A percentile compares a stretch with the other conserved stretches of the same genome.
phyloP scores from a whole-genome alignment of 2,113 vertebrate genomes.

The Castor canadensis region DNA sequence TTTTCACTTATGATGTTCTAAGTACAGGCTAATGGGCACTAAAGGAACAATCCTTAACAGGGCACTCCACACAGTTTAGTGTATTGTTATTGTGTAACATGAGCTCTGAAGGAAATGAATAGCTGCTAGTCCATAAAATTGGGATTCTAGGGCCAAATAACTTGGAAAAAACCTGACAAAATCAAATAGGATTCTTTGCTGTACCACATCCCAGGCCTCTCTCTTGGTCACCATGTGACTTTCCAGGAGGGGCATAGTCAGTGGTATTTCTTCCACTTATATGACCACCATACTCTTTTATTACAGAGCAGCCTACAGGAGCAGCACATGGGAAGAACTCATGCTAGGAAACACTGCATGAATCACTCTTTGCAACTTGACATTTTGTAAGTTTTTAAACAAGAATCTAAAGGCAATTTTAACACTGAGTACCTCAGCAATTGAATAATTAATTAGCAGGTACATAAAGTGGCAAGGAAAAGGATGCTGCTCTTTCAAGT shows the following conservation, averaged over 20 bases:
- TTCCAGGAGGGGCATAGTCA: not conserved
- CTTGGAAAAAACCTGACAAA: not conserved
- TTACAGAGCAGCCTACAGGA: not conserved
- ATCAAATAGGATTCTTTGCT: not conserved
- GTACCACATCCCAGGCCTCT: not conserved
- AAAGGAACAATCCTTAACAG: not conserved
- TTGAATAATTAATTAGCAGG: not conserved
- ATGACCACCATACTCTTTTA: not conserved
- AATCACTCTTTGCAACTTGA: not conserved
- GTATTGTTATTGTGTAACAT: not conserved
- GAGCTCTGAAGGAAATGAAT: not conserved
- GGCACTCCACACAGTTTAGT: not conserved
- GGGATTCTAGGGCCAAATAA: not conserved
- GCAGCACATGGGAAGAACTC: not conserved
- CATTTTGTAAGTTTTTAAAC: conserved; percentile 16
- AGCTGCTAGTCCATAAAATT: not conserved
- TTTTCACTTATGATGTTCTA: not conserved
- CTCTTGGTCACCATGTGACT: not conserved
- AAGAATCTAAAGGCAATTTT: conserved; percentile 31
- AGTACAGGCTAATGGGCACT: not conserved
- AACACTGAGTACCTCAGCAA: not conserved
- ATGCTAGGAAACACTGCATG: not conserved
- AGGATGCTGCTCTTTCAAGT: not conserved
- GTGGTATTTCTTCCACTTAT: not conserved
- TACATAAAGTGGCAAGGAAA: not conserved